A percentile compares a stretch with the other conserved stretches of the same genome.
These are phyloP conservation scores for Ectemnius cavifrons DNA, from an alignment of 2,888 invertebrate species.

Conservation along the genomic window DNA sequence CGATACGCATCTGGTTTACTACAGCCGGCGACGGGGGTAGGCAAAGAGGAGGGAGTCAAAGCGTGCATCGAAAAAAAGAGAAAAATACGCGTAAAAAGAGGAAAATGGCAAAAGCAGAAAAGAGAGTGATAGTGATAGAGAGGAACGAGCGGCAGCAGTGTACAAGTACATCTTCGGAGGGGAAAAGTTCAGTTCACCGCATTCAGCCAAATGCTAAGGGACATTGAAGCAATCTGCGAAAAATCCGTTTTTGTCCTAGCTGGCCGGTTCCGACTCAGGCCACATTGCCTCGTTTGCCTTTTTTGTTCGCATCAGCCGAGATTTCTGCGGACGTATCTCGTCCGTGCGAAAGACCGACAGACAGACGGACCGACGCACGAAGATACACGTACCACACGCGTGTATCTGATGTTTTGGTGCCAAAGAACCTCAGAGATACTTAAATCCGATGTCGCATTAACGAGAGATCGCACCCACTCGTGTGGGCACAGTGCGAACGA, in stretches of 20 bases:
- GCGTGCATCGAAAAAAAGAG: conserved; percentile 4
- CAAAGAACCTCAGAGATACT: conserved; percentile 50
- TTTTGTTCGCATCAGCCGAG: conserved; percentile 27
- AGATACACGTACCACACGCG: too few species aligned
- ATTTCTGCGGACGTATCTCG: conserved; percentile 19
- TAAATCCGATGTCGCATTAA: conserved; percentile 26
- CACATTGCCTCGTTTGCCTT: conserved; percentile 11
- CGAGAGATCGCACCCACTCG: conserved; percentile 20
- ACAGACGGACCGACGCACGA: too few species aligned
- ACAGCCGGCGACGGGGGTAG: too few species aligned
- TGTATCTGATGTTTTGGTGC: conserved; percentile 33
- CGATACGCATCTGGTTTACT: conserved; percentile 9
- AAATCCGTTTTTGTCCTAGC: conserved; percentile 70
- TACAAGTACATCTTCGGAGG: conserved; percentile 15
- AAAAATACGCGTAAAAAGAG: conserved; percentile 7
- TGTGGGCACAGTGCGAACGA: conserved; percentile 13
- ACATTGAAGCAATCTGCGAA: conserved; percentile 28
- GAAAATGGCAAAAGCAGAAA: not conserved
- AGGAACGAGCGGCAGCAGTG: conserved; percentile 1
- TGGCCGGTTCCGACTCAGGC: conserved; percentile 9
- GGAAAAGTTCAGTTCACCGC: conserved; percentile 2
- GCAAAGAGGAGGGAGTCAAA: not conserved
- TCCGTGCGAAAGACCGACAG: conserved; percentile 21
- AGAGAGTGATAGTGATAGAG: conserved; percentile 16
- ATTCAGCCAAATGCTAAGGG: not conserved